phyloP scores from a whole-genome alignment of 53 echinoderm and acorn worm species.

The Crossaster papposus region DNA sequence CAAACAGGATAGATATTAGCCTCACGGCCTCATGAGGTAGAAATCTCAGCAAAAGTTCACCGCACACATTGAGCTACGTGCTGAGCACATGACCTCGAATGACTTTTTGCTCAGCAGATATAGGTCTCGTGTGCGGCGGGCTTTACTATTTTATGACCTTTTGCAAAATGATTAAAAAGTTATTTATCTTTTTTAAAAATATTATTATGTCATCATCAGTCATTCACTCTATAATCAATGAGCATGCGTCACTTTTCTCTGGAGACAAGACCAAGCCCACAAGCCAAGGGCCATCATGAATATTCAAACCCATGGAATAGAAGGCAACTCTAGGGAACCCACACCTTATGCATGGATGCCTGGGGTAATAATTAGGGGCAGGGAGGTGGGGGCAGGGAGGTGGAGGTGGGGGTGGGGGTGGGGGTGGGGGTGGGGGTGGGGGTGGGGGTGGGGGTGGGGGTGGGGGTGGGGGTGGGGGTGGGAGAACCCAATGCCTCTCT shows the following conservation, averaged over 20 bases:
- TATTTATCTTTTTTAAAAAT: background rate
- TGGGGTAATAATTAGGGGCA: background rate
- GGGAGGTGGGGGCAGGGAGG: background rate
- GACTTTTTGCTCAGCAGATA: no score
- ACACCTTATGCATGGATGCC: conserved; percentile 21
- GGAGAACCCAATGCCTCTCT: background rate
- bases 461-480: background rate
- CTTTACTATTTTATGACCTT: no score
- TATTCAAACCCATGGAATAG: conserved; percentile 12
- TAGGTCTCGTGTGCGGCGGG: no score
- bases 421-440: background rate
- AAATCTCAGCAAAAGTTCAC: no score
- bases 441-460: background rate
- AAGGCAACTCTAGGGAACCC: conserved; percentile 10
- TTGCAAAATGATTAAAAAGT: no score
- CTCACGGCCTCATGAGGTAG: no score
- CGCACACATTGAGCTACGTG: no score
- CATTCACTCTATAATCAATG: conserved; percentile 1
- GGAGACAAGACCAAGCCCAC: background rate
- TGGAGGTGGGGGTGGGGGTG: background rate
- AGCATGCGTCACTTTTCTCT: background rate
- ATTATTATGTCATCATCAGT: background rate
- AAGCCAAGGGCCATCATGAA: conserved; percentile 9
- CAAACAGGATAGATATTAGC: no score
- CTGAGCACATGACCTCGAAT: no score